Conservation (phyloP, 2,888 invertebrate genomes). For the Eristalis tenax region DNA sequence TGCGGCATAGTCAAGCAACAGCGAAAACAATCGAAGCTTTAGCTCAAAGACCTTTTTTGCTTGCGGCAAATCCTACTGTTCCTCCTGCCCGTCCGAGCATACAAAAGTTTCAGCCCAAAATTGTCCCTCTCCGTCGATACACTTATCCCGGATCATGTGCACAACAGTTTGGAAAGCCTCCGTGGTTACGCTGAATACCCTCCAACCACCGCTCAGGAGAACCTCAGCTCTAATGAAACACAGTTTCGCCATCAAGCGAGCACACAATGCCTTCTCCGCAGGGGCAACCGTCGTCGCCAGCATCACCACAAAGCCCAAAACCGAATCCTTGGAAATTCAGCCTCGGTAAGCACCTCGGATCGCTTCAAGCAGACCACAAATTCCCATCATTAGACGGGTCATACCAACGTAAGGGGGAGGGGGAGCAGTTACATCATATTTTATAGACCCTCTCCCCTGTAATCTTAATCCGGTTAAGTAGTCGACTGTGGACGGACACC, state of each 20-base stretch:
- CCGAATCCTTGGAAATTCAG: neutral
- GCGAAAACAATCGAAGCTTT: no score
- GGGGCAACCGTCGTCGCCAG: constrained; percentile 3
- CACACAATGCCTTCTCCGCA: neutral
- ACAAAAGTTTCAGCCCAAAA: neutral
- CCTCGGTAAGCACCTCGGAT: constrained; percentile 30
- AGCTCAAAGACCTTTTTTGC: no score
- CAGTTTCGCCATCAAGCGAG: neutral
- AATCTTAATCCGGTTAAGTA: constrained; percentile 57
- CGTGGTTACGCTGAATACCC: neutral
- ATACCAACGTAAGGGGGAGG: constrained; percentile 20
- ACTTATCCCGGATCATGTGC: neutral
- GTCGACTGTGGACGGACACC: neutral
- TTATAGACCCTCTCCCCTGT: constrained; percentile 36
- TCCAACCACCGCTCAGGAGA: neutral
- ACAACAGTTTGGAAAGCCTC: neutral
- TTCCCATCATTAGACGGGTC: constrained; percentile 44
- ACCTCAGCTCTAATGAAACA: neutral
- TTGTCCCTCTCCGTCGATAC: neutral
- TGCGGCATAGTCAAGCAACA: no score
- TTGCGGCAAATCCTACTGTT: no score
- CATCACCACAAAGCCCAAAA: neutral
- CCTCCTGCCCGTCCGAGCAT: neutral
- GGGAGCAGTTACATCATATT: constrained; percentile 16
- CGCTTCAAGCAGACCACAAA: constrained; percentile 47